Evolutionary conservation across 2,113 vertebrate genomes (phyloP), one percentile per base, ranked within the genome.

Genomic region (Epinephelus cyanopodus): DNA sequence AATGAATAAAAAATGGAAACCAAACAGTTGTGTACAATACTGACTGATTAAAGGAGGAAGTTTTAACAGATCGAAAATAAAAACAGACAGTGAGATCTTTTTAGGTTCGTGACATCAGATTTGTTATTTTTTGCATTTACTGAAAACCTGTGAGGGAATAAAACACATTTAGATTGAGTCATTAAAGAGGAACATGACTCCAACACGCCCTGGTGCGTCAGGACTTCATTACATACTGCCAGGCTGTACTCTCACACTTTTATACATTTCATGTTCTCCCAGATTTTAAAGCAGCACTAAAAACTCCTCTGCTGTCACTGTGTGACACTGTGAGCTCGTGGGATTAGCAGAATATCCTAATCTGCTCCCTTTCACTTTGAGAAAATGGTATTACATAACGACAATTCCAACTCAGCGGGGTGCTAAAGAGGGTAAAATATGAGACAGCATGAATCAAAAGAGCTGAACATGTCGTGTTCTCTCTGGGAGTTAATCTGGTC

Each of bases 331-430:
- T 17, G 74, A 53, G 56, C 64, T 10, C 3, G 7, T 42, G 50
- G 90, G 92, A 94, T 94, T 92, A 94, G 54, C 64, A 80, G 77
- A 67, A 86, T 52, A 92, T 87, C 69, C 87, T 87, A 82, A 92
- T 93, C 89, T 92, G 90, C 69, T 90, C 83, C 64, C 65, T 84
- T 74, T 67, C 74, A 86, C 72, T 93, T 86, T 92, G 89, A 86
- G 73, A 89, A 89, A 94, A 91, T 93, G 91, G 83, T 48, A 64
- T 93, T 94, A 91, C 73, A 78, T 94, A 94, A 94, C 3, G 19
- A 25, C 76, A 48, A n/a, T 74, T 33, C n/a, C 64, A 83, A 65
- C 53, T 77, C 25, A 74, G 63, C 15, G 63, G 19, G 27, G 70
- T 0, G 18, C 29, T 13, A 29, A 19, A 52, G 52, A 60, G 53